These are phyloP conservation scores for Okapia johnstoni DNA, from an alignment of 2,113 vertebrate genomes.

Conservation along the genomic window DNA sequence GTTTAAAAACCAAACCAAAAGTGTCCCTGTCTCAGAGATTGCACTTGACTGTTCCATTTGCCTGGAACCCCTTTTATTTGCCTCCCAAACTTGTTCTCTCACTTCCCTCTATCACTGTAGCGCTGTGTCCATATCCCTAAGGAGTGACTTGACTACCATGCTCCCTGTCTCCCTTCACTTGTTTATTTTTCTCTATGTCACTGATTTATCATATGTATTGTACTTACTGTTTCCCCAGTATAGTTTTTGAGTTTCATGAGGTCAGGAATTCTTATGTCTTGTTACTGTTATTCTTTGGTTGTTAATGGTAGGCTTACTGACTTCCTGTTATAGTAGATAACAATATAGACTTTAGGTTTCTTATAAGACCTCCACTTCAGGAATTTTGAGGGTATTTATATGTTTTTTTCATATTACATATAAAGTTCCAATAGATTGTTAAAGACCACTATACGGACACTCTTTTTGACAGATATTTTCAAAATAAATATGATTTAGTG, in stretches of 20 bases:
- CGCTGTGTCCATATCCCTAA: neutral
- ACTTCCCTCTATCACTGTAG: neutral
- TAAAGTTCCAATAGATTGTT: neutral
- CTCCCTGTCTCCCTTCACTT: neutral
- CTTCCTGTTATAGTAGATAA: neutral
- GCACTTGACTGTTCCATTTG: neutral
- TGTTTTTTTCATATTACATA: neutral
- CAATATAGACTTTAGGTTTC: neutral
- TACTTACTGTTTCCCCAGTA: neutral
- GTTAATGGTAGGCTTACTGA: neutral
- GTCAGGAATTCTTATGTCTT: conserved; percentile 1
- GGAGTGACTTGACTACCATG: neutral
- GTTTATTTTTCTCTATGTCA: neutral
- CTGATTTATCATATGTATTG: neutral
- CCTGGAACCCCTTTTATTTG: neutral
- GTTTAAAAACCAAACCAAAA: neutral
- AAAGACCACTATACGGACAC: neutral
- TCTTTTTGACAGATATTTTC: neutral
- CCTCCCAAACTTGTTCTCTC: neutral
- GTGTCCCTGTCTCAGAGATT: neutral
- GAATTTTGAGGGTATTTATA: neutral
- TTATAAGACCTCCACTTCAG: neutral
- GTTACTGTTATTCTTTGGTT: neutral
- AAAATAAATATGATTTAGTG: neutral
- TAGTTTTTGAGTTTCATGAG: conserved; percentile 7